These are phyloP conservation scores for Agrochola lota DNA, from an alignment of 2,888 invertebrate genomes.

Conservation along the genomic window DNA sequence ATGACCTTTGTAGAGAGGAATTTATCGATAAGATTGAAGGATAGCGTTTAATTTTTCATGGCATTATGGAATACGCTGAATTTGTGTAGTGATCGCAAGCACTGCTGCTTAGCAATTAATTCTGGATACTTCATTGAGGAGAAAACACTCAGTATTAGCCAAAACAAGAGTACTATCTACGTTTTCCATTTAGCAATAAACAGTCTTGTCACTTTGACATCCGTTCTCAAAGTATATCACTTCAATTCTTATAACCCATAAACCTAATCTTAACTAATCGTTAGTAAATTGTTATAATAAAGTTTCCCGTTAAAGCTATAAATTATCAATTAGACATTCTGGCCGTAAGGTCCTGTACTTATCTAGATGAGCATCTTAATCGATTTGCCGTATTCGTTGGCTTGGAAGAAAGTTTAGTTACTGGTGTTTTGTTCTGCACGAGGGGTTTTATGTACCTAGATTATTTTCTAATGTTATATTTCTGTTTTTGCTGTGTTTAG, in stretches of 20 bases:
- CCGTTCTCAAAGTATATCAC: constrained; percentile 11
- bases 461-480: constrained; percentile 23
- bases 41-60: constrained; percentile 21
- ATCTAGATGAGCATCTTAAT: constrained; percentile 80
- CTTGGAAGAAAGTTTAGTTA: constrained; percentile 35
- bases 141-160: neutral
- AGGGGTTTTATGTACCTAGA: constrained; percentile 24
- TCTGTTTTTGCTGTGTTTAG: constrained; percentile 7
- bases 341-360: constrained; percentile 57
- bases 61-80: neutral
- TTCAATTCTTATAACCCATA: constrained; percentile 25
- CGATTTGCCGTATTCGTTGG: constrained; percentile 68
- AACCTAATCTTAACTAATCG: constrained; percentile 27
- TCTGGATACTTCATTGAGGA: neutral
- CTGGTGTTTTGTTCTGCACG: constrained; percentile 30
- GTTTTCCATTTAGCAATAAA: neutral
- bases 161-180: neutral
- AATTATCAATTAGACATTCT: constrained; percentile 67
- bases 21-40: constrained; percentile 49
- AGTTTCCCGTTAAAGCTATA: constrained; percentile 57
- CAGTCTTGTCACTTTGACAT: neutral
- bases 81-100: neutral
- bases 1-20: constrained; percentile 30
- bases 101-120: neutral
- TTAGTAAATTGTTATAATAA: constrained; percentile 55